A percentile compares a stretch with the other conserved stretches of the same genome.
These are phyloP conservation scores for Erpobdella octoculata DNA, from an alignment of 2,888 invertebrate genomes.

Conservation along the genomic window DNA sequence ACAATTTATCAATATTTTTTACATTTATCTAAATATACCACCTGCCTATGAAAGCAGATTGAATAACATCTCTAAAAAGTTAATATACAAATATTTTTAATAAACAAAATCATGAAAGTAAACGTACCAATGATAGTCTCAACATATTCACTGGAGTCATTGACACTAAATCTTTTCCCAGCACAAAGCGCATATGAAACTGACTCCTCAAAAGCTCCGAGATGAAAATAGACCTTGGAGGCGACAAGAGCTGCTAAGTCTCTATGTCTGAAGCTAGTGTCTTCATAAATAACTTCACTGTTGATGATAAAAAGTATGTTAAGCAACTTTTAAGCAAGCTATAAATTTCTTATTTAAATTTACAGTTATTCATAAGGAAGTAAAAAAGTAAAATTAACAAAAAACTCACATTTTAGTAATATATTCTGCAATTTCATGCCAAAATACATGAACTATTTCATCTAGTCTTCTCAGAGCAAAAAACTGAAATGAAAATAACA, in stretches of 20 bases:
- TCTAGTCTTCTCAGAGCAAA: slow-evolving; percentile 87
- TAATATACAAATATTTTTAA: too few relatives aligned
- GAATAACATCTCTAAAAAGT: too few relatives aligned
- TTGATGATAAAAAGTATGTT: slow-evolving; percentile 2
- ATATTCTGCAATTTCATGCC: slow-evolving; percentile 96
- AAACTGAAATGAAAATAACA: too few relatives aligned
- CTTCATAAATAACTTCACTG: slow-evolving; percentile 87
- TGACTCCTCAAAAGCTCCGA: slow-evolving; percentile 92
- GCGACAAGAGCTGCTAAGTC: slow-evolving; percentile 91
- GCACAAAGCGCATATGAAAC: slow-evolving; percentile 93
- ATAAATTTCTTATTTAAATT: too few relatives aligned
- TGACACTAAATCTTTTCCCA: slow-evolving; percentile 86
- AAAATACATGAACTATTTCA: slow-evolving; percentile 89
- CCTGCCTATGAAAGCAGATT: too few relatives aligned
- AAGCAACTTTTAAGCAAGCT: too few relatives aligned
- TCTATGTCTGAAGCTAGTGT: slow-evolving; percentile 74
- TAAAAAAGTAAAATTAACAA: too few relatives aligned
- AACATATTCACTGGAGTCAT: slow-evolving; percentile 85
- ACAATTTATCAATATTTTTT: neutral
- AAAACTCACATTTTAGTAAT: slow-evolving; percentile 76
- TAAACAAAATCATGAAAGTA: neutral
- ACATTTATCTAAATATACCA: neutral
- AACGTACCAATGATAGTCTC: slow-evolving; percentile 72
- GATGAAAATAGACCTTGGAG: slow-evolving; percentile 88
- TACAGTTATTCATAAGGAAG: too few relatives aligned